phyloP scores from a whole-genome alignment of 2,113 vertebrate genomes.

The Macroglossus sobrinus region DNA sequence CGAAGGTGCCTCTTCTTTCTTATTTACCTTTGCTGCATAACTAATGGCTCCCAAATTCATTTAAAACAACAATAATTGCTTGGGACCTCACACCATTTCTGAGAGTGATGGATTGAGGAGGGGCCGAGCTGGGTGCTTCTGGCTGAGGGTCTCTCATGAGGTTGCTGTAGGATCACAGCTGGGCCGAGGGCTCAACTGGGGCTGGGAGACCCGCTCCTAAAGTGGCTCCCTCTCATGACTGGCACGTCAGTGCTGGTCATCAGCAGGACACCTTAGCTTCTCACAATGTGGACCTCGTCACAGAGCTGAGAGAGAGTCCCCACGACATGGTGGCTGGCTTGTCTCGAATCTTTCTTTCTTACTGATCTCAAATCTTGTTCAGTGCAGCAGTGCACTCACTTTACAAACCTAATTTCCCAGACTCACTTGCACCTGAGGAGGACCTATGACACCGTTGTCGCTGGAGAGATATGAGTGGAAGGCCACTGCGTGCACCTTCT shows the following conservation, averaged over 20 bases:
- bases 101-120: not conserved
- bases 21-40: not conserved
- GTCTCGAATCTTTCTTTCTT: not conserved
- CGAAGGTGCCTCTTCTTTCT: not conserved
- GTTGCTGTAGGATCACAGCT: not conserved
- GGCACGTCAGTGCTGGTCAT: not conserved
- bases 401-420: not conserved
- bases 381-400: no score
- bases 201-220: not conserved
- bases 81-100: not conserved
- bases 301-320: not conserved
- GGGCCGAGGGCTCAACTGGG: not conserved
- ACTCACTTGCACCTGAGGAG: not conserved
- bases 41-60: not conserved
- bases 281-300: not conserved
- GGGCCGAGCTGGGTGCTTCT: not conserved
- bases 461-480: not conserved
- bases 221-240: rapidly evolving
- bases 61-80: not conserved
- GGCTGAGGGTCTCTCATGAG: not conserved
- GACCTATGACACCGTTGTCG: not conserved
- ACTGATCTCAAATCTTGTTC: not conserved
- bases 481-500: not conserved
- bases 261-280: not conserved
- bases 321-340: not conserved